Conservation (phyloP, 2,797 vertebrate genomes). For the Atherinosoma microstoma region DNA sequence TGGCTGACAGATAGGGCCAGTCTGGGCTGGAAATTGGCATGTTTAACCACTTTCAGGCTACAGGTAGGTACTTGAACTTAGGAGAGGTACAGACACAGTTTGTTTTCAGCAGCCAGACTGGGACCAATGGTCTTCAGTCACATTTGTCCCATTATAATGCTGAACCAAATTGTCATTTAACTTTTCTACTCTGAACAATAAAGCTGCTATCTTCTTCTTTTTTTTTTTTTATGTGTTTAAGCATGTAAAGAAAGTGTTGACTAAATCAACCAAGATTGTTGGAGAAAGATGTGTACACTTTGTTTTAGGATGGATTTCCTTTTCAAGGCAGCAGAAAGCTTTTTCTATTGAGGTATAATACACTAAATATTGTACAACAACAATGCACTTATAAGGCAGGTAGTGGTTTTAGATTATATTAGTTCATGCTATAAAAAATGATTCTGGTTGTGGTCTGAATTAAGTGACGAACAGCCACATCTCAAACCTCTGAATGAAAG, state of each 20-base stretch:
- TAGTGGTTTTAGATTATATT: conserved; percentile 61
- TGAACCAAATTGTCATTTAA: background rate
- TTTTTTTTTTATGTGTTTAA: background rate
- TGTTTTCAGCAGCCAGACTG: background rate
- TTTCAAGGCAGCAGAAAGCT: conserved; percentile 69
- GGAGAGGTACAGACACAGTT: background rate
- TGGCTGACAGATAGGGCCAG: background rate
- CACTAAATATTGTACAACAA: conserved; percentile 77
- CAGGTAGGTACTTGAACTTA: background rate
- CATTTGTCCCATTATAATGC: background rate
- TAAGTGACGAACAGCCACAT: conserved; percentile 34
- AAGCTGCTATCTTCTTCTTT: background rate
- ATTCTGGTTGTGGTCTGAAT: conserved; percentile 45
- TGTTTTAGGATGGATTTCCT: conserved; percentile 61
- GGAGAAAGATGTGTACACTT: conserved; percentile 15
- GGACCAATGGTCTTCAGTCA: background rate
- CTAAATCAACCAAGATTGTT: conserved; percentile 11
- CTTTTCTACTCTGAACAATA: background rate
- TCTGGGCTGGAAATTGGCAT: background rate
- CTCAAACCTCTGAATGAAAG: conserved; percentile 53
- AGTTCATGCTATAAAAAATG: conserved; percentile 47
- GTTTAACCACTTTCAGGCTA: conserved; percentile 9
- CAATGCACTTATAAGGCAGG: conserved; percentile 85
- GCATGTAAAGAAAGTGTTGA: conserved; percentile 1
- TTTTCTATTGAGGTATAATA: conserved; percentile 75